phyloP scores from a whole-genome alignment of 2,113 vertebrate species.

The Alethe castanea region DNA sequence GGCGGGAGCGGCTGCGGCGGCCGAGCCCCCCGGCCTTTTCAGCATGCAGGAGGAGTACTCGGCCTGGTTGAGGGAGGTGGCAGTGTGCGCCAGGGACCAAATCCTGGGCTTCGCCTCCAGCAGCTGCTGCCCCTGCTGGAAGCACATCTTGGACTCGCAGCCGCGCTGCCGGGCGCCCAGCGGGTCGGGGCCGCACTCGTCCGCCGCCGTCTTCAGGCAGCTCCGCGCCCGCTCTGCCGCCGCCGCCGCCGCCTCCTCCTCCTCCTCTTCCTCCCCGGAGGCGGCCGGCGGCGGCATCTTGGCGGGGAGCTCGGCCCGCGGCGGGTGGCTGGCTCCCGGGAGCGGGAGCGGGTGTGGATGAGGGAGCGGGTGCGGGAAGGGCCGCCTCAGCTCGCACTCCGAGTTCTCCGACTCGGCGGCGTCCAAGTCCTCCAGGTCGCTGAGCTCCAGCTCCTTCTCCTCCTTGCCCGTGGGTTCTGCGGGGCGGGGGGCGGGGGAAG shows the following conservation, averaged over 20 bases:
- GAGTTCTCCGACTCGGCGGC: constrained; percentile 88
- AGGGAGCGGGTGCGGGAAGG: constrained; percentile 76
- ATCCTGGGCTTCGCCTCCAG: constrained; percentile 93
- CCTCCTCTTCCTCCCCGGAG: constrained; percentile 70
- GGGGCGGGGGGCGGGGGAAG: neutral
- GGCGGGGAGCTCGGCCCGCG: constrained; percentile 76
- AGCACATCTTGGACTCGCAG: constrained; percentile 81
- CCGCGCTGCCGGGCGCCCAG: constrained; percentile 71
- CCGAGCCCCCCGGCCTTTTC: constrained; percentile 79
- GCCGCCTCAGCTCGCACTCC: constrained; percentile 88
- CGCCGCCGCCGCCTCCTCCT: constrained; percentile 63
- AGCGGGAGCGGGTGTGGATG: constrained; percentile 54
- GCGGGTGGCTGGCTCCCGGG: constrained; percentile 79
- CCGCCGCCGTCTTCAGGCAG: constrained; percentile 80
- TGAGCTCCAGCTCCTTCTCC: constrained; percentile 91
- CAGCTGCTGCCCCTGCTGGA: constrained; percentile 75
- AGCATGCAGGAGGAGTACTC: constrained; percentile 97
- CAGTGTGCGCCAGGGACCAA: constrained; percentile 96
- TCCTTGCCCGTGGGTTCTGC: constrained; percentile 80
- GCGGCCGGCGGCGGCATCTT: constrained; percentile 70
- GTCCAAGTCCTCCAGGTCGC: constrained; percentile 93
- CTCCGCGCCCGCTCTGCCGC: constrained; percentile 78
- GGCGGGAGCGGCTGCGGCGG: constrained; percentile 55
- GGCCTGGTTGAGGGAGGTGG: constrained; percentile 90
- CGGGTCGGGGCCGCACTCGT: constrained; percentile 75